phyloP scores from a whole-genome alignment of 2,113 vertebrate species.

The Ibidorhyncha struthersii region DNA sequence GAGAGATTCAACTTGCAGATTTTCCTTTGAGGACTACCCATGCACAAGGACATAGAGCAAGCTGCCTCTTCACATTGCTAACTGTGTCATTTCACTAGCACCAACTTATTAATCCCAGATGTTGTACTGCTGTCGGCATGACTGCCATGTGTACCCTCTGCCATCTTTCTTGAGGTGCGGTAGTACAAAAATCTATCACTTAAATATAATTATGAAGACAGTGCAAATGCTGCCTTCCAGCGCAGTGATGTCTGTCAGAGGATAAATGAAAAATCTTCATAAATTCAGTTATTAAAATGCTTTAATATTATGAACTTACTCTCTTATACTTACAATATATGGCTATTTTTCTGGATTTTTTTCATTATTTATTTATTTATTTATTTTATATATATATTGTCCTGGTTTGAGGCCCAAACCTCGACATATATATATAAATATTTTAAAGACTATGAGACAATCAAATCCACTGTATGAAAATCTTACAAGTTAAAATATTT shows the following conservation, averaged over 20 bases:
- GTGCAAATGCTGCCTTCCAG: background rate
- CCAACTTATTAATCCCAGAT: background rate
- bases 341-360: background rate
- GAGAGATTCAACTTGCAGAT: background rate
- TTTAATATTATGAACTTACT: background rate
- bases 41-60: background rate
- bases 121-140: background rate
- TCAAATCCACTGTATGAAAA: background rate
- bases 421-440: background rate
- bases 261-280: background rate
- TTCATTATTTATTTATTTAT: no score
- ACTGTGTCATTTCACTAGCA: background rate
- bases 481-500: background rate
- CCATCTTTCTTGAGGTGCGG: background rate
- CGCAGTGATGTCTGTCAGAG: background rate
- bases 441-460: background rate
- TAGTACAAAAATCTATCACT: background rate
- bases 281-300: background rate
- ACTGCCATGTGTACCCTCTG: background rate
- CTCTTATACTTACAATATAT: background rate
- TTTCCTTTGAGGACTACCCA: background rate
- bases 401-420: no score
- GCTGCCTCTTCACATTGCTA: background rate
- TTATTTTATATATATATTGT: background rate
- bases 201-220: background rate